Base-by-base conservation (phyloP, 2,113 vertebrate genomes). In the Pristiophorus japonicus region DNA sequence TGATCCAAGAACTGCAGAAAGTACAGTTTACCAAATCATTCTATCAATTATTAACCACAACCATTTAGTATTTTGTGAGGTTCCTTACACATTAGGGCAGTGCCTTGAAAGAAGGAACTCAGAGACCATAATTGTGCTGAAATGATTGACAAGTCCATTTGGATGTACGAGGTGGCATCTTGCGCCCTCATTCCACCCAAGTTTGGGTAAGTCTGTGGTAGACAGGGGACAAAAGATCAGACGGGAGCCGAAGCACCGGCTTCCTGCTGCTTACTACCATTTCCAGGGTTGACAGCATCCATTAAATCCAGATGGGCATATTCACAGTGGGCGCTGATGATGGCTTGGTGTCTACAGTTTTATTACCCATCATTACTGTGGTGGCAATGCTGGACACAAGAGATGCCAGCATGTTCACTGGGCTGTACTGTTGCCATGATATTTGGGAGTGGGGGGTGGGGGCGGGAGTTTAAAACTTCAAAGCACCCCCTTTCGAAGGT, bases 1-100 rank as follows among this genome's bases (percentile, higher is more conserved):
- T 98, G 98, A 97, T 98, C 98, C 96, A 98, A 96, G 96, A 98
- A 97, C 97, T 98, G 73, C 96, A 94, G 63, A 94, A 70, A 94
- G 66, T 34, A 94, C 18, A 94, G 22, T 67, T 66, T 66, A 45
- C 91, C 42, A 94, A 94, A 91, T 63, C 30, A 91, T 62, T 62
- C n/a, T 91, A 34, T 91, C 55, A 91, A n/a, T 62, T 62, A 55
- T 59, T 90, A 34, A 34, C 11, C 24, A 34, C 59, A 12, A 14
- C 8, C 30, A 59, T 59, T 14, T 55, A 34, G 3, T 34, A n/a
- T 30, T 4, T 34, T 3, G 51, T 55, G 7, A 59, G 87, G 20
- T 34, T 38, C 14, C 75, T 78, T 0, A 18, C 14, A 18, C 16
- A 38, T 3, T 0, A 42, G 18, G 75, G n/a, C 75, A 78, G n/a